Conservation (phyloP, 2,113 vertebrate genomes). For the Telmatochromis brachygnathus region DNA sequence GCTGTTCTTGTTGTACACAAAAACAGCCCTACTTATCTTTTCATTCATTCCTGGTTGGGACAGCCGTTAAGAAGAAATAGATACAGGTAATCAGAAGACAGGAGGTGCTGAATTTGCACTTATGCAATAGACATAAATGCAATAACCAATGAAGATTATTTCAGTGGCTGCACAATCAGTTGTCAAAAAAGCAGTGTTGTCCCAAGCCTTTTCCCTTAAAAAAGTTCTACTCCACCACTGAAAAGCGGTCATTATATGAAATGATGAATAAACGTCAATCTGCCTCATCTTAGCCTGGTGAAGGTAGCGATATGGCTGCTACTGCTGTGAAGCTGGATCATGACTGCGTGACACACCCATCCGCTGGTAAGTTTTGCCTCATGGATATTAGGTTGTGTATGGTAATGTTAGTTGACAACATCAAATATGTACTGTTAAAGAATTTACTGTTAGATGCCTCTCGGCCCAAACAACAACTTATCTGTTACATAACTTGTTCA, state of each 20-base stretch:
- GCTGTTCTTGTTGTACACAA: not conserved
- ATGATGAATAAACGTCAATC: not conserved
- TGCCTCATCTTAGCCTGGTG: not conserved
- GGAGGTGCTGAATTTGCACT: not conserved
- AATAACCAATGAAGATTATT: not conserved
- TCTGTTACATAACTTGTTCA: not conserved
- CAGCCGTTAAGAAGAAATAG: not conserved
- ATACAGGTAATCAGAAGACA: not conserved
- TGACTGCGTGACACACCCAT: not conserved
- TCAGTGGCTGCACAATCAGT: not conserved
- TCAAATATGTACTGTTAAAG: not conserved
- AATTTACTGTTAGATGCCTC: not conserved
- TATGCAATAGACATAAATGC: not conserved
- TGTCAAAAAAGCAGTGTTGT: not conserved
- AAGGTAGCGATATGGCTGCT: not conserved
- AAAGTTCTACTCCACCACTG: not conserved
- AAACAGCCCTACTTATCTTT: not conserved
- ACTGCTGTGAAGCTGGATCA: not conserved
- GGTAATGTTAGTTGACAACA: not conserved
- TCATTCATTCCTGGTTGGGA: not conserved
- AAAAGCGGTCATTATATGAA: not conserved
- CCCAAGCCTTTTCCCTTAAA: not conserved
- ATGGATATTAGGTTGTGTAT: not conserved
- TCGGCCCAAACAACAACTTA: not conserved
- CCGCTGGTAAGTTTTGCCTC: not conserved